Percentiles rank a stretch among this genome's conserved stretches.
These are phyloP conservation scores for Solenopsis fugax DNA, from an alignment of 1,140 invertebrate genomes.

Conservation along the genomic window DNA sequence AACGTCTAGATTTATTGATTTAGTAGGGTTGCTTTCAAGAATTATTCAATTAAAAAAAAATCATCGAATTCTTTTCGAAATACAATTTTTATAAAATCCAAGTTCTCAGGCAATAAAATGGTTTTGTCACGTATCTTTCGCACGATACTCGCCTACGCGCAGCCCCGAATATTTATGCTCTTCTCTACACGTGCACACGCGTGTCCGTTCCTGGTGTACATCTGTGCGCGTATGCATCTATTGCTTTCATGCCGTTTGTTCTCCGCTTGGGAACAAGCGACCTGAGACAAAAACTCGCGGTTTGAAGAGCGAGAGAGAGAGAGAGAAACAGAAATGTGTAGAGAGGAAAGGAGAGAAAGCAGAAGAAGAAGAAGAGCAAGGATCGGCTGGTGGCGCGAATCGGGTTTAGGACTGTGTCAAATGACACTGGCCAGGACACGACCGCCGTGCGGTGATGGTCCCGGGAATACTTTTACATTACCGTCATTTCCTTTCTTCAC, in stretches of 20 bases:
- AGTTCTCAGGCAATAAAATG: neutral
- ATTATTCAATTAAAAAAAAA: neutral
- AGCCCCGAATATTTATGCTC: conserved; percentile 34
- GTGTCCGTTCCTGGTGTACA: conserved; percentile 17
- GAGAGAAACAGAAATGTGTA: neutral
- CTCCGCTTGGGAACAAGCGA: conserved; percentile 72
- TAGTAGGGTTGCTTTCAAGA: neutral
- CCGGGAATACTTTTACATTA: conserved; percentile 62
- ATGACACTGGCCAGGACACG: conserved; percentile 77
- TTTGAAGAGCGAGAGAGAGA: conserved; percentile 46
- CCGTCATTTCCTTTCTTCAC: conserved; percentile 48
- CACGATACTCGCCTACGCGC: neutral
- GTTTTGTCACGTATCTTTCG: neutral
- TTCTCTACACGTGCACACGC: conserved; percentile 22
- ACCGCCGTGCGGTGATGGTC: conserved; percentile 51
- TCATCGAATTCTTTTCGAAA: neutral
- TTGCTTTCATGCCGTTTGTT: conserved; percentile 71
- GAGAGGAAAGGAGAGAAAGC: neutral
- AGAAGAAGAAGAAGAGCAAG: conserved; percentile 67
- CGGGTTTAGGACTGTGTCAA: conserved; percentile 85
- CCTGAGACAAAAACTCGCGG: conserved; percentile 68
- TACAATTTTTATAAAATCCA: neutral
- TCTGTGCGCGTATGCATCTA: conserved; percentile 26
- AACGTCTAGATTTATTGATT: neutral
- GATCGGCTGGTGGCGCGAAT: conserved; percentile 81